These are phyloP conservation scores for Trichopria drosophilae DNA, from an alignment of 2,888 invertebrate species.

Conservation along the genomic window DNA sequence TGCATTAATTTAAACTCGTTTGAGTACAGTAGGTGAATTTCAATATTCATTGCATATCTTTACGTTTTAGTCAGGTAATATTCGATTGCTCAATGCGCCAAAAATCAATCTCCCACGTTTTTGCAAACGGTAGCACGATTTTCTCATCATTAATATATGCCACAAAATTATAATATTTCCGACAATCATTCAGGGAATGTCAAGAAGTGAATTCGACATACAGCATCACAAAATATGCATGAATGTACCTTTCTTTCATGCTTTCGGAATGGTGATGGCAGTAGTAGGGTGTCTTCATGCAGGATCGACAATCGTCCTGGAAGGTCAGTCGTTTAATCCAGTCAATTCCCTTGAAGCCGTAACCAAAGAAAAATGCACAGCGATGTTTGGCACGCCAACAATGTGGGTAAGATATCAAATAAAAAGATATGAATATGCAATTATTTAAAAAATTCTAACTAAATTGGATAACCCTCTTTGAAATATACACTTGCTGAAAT, in stretches of 20 bases:
- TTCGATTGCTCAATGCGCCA: too few relatives aligned
- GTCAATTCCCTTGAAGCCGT: slow-evolving; percentile 67
- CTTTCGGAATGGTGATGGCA: slow-evolving; percentile 72
- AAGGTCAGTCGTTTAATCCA: slow-evolving; percentile 66
- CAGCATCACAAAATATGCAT: slow-evolving; percentile 63
- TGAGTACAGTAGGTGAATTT: too few relatives aligned
- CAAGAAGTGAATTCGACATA: slow-evolving; percentile 58
- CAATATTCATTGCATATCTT: too few relatives aligned
- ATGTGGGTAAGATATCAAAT: slow-evolving; percentile 70
- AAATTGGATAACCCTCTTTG: too few relatives aligned
- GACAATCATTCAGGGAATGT: slow-evolving; percentile 33
- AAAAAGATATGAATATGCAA: neutral
- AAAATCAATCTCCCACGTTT: too few relatives aligned
- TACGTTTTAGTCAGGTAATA: too few relatives aligned
- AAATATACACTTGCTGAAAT: too few relatives aligned
- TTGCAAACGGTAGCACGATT: too few relatives aligned
- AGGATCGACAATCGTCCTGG: slow-evolving; percentile 67
- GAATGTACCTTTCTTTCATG: slow-evolving; percentile 82
- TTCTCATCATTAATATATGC: neutral
- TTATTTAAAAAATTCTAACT: too few relatives aligned
- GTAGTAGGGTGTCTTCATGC: slow-evolving; percentile 64
- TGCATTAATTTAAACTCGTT: too few relatives aligned
- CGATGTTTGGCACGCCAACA: slow-evolving; percentile 79
- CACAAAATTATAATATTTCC: neutral
- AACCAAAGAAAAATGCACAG: slow-evolving; percentile 69